Base-by-base conservation (phyloP, 2,113 vertebrate genomes). In the Sapayoa aenigma region DNA sequence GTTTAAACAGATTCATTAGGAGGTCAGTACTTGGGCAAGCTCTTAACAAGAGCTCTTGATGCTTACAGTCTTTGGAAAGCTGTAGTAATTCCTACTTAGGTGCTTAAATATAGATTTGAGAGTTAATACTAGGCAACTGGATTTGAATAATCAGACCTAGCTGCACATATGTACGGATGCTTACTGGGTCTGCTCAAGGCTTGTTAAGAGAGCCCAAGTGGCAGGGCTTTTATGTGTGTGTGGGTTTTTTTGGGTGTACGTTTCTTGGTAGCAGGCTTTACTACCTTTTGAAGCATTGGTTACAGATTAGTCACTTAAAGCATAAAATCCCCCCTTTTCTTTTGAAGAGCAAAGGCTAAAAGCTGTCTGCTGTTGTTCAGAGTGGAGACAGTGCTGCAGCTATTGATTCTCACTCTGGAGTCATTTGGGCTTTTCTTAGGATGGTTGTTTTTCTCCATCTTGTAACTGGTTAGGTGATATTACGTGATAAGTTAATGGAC, bases 41-140 rank as follows among this genome's bases (percentile, higher is more conserved):
- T 90, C 88, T 86, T 93, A 93, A 81, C 86, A 56, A 75, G 83
- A 94, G 66, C 85, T 95, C 79, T 78, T 58, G 46, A 76, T 92
- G 86, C 90, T 93, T 94, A 89, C 68, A 37, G 31, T 89, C 76
- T 89, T 96, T 76, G 62, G 89, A 89, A 91, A 93, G 88, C 94
- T 93, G 81, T 55, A 65, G 86, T 95, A 94, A 94, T 93, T 93
- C 93, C 93, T 93, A 30, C 88, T 97, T 96, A 94, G 52, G 65
- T 92, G 94, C 93, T 97, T 97, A 96, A 97, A 97, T 93, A 96
- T 95, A 96, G 94, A 94, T 97, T 97, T 95, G 83, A 33, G 90
- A 93, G 88, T 95, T 92, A 96, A 95, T 93, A 91, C 65, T 78
- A 82, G 88, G 88, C 76, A 90, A 89, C 86, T 79, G 71, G 92